Conservation (phyloP, 2,113 vertebrate genomes). For the Motacilla alba region DNA sequence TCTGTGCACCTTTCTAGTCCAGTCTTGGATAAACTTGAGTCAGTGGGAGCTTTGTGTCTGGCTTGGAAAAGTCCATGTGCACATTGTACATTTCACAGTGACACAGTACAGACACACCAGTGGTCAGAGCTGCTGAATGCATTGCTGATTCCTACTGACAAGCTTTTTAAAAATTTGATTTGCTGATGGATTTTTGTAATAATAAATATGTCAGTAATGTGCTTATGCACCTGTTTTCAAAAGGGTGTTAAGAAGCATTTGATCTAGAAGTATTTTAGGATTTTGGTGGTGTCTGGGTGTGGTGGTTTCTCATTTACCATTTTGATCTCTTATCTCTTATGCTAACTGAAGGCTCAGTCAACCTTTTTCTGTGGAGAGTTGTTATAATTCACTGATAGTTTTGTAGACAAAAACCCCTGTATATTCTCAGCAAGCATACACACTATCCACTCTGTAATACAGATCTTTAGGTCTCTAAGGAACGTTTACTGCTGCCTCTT, state of each 20-base stretch:
- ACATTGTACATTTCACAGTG: neutral
- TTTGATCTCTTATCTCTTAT: neutral
- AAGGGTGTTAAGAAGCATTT: neutral
- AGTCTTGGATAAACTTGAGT: neutral
- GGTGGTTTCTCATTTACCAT: neutral
- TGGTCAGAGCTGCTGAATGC: neutral
- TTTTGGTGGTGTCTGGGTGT: neutral
- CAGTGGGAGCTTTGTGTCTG: neutral
- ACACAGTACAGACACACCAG: accelerated
- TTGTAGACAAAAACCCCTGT: neutral
- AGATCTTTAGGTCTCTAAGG: neutral
- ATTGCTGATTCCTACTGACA: neutral
- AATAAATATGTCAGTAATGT: neutral
- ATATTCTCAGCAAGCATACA: neutral
- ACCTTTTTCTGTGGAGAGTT: neutral
- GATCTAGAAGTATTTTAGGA: neutral
- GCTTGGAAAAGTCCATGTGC: neutral
- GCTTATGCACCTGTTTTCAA: neutral
- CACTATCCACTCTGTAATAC: neutral
- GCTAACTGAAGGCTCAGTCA: neutral
- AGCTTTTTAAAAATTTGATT: neutral
- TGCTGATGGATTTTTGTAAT: neutral
- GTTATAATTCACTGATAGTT: neutral
- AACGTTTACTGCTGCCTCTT: neutral
- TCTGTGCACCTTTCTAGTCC: neutral